Evolutionary conservation across 2,797 vertebrate species (phyloP), one percentile per base, ranked within the genome.

Genomic region (Sandelia bainsii): DNA sequence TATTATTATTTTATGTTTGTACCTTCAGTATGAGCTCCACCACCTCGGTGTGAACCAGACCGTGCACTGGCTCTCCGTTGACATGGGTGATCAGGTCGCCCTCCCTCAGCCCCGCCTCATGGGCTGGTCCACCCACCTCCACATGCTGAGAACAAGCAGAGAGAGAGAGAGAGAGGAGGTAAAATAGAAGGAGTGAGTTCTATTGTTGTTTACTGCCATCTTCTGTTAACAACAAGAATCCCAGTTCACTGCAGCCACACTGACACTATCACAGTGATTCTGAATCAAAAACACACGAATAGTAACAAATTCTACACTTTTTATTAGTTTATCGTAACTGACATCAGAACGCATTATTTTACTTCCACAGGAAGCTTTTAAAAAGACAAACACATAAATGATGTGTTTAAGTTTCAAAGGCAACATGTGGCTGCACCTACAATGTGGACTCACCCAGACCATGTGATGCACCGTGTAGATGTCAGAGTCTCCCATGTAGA

Each of bases 21-120:
- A 99, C 98, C 98, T 98, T 99, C 39, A 99, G 93, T n/a, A 99
- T 95, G 61, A 98, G 95, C 89, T 99, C 96, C 83, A 99, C 98
- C 87, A 99, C 98, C 68, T 99, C 98, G 0, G 98, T 99, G 90
- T 99, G 98, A 45, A 99, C 97, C 83, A 99, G 93, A 6, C 98
- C 98, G 0, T 99, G 96, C 29, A 99, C 98, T 0, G 96, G 87
- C 69, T 99, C 98, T 12, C 98, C 98, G 1, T 99, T 99, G 64
- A 99, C 97, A 0, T 99, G 97, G 3, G 98, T 99, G 92, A 99
- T 98, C 83, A 99, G 95, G 83, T 99, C 98, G 1, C 98, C 96
- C 89, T 96, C 96, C 83, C 94, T 95, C 72, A 99, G 94, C 16
- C 98, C 98, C 0, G 97, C 96, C 20, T 97, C 96, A 0, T 96